Percentiles rank a stretch among this genome's conserved stretches.
Evolutionary conservation across 1,140 invertebrate species (phyloP).

Genomic region (Patella vulgata): DNA sequence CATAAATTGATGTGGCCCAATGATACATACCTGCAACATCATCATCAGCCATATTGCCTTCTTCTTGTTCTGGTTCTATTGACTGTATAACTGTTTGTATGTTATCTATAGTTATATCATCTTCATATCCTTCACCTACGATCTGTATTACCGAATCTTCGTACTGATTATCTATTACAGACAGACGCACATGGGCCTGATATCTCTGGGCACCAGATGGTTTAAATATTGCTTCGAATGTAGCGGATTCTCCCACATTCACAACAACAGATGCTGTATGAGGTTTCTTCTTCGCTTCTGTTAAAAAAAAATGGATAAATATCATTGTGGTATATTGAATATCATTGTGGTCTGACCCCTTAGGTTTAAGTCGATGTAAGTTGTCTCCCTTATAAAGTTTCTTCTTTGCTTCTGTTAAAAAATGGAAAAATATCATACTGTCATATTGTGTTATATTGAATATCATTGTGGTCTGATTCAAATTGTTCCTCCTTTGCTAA

Average conservation of each 20-base stretch:
- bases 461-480: too few species aligned
- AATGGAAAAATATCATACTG: too few species aligned
- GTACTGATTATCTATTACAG: constrained; percentile 67
- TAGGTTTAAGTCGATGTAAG: too few species aligned
- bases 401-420: constrained; percentile 39
- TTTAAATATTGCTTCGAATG: constrained; percentile 58
- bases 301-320: constrained; percentile 19
- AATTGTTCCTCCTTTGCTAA: too few species aligned
- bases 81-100: constrained; percentile 46
- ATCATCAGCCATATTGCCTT: constrained; percentile 58
- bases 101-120: constrained; percentile 66
- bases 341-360: too few species aligned
- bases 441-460: too few species aligned
- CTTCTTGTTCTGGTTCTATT: constrained; percentile 46
- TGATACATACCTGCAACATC: constrained; percentile 63
- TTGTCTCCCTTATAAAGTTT: constrained; percentile 60
- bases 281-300: constrained; percentile 45
- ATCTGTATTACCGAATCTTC: constrained; percentile 65
- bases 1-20: too few species aligned
- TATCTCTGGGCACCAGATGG: constrained; percentile 55
- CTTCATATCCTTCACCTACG: constrained; percentile 66
- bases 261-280: constrained; percentile 64
- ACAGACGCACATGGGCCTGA: constrained; percentile 58
- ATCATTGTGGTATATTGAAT: too few species aligned
- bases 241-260: constrained; percentile 52